phyloP scores from a whole-genome alignment of 2,888 invertebrate species.

The Lacanobia oleracea region DNA sequence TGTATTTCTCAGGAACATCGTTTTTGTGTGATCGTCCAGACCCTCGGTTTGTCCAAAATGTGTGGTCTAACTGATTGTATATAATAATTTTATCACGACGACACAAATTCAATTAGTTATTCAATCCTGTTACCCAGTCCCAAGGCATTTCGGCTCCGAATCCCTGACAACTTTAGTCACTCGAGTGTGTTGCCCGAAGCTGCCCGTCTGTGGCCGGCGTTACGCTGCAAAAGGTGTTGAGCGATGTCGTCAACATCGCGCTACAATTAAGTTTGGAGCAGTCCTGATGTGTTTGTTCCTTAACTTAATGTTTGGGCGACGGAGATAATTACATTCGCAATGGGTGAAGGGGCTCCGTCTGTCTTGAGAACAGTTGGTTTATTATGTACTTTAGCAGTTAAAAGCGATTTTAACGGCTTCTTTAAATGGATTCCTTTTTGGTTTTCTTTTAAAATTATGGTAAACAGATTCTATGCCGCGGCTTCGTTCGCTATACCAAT shows the following conservation, averaged over 20 bases:
- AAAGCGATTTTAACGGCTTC: neutral
- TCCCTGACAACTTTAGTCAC: neutral
- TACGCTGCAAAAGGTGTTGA: slow-evolving; percentile 22
- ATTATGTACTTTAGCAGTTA: neutral
- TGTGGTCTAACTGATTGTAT: too few species aligned
- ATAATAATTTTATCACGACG: too few species aligned
- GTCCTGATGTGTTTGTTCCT: slow-evolving; percentile 53
- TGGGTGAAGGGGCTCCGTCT: slow-evolving; percentile 1
- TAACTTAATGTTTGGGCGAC: slow-evolving; percentile 34
- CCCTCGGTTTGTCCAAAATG: too few species aligned
- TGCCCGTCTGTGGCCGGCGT: slow-evolving; percentile 10
- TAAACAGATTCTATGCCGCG: neutral
- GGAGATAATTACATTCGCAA: slow-evolving; percentile 22
- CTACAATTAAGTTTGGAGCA: slow-evolving; percentile 45
- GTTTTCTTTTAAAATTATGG: neutral
- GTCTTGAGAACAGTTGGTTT: neutral
- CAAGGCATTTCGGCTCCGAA: neutral
- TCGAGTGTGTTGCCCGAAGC: neutral
- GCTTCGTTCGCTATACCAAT: too few species aligned
- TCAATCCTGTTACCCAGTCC: too few species aligned
- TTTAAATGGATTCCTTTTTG: neutral
- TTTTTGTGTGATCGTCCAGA: too few species aligned
- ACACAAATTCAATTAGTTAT: too few species aligned
- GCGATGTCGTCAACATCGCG: slow-evolving; percentile 23
- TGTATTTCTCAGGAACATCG: too few species aligned